Evolutionary conservation across 2,797 vertebrate genomes (phyloP).

Genomic region (Pelobates cultripes): DNA sequence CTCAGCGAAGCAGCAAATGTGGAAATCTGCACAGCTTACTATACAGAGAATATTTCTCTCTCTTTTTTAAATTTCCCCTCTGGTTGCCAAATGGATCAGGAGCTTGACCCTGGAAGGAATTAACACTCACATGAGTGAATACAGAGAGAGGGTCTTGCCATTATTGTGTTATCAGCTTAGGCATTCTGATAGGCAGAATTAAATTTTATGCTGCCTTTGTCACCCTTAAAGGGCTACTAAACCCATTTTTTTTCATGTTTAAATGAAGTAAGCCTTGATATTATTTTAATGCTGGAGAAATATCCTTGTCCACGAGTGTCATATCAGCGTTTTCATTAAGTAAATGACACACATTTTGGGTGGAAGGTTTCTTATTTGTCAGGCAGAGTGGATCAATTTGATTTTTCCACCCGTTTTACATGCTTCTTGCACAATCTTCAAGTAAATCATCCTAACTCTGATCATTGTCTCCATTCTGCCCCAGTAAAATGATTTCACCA

Average conservation of each 20-base stretch:
- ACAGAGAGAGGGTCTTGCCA: slow-evolving; percentile 38
- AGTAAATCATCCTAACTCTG: too few relatives aligned
- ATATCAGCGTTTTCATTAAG: too few relatives aligned
- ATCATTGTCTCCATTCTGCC: too few relatives aligned
- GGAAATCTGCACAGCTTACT: slow-evolving; percentile 70
- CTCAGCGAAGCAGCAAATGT: slow-evolving; percentile 71
- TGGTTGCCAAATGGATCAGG: slow-evolving; percentile 64
- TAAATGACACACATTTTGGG: too few relatives aligned
- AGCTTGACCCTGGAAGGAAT: slow-evolving; percentile 62
- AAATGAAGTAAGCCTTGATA: too few relatives aligned
- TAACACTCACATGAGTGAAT: slow-evolving; percentile 39
- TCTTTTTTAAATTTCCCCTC: slow-evolving; percentile 52
- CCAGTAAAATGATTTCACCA: too few relatives aligned
- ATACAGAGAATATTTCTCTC: slow-evolving; percentile 53
- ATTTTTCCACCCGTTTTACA: too few relatives aligned
- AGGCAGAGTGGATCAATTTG: too few relatives aligned
- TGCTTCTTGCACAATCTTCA: too few relatives aligned
- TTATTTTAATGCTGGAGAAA: too few relatives aligned
- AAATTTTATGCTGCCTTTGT: slow-evolving; percentile 51
- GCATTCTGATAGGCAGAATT: slow-evolving; percentile 34
- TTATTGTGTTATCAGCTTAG: slow-evolving; percentile 39
- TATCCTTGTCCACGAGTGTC: too few relatives aligned
- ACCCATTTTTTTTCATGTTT: not conserved
- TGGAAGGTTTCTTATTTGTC: too few relatives aligned
- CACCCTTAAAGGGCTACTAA: not conserved